phyloP scores from a whole-genome alignment of 2,113 vertebrate species.

The Caranx melampygus region DNA sequence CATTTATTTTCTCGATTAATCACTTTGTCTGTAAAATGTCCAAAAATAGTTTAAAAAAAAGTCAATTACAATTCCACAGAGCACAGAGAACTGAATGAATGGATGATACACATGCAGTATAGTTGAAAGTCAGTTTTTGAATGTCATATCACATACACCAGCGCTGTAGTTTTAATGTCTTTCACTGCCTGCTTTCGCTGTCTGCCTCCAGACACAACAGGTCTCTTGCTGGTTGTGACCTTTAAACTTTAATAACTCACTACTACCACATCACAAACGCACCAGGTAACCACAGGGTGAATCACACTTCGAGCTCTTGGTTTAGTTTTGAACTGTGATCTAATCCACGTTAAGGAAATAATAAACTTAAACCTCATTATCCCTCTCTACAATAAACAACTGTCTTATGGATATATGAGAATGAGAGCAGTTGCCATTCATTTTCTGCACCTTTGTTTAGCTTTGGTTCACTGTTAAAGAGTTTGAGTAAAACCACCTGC shows the following conservation, averaged over 20 bases:
- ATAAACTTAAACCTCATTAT: constrained; percentile 60
- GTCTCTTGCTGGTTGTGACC: background rate
- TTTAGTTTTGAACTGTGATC: constrained; percentile 40
- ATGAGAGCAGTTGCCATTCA: constrained; percentile 34
- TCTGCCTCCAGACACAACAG: background rate
- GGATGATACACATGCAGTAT: background rate
- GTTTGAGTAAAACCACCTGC: constrained; percentile 75
- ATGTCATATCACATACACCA: background rate
- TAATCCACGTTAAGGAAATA: constrained; percentile 58
- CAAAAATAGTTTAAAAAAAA: background rate
- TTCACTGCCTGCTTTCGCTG: too few species aligned
- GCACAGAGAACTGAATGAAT: too few species aligned
- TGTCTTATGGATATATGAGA: constrained; percentile 53
- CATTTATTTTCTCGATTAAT: too few species aligned
- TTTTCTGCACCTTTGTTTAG: constrained; percentile 65
- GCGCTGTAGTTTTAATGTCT: too few species aligned
- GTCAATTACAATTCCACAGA: background rate
- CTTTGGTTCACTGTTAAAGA: constrained; percentile 62
- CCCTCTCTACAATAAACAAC: constrained; percentile 59
- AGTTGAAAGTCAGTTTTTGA: background rate
- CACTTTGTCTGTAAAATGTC: too few species aligned
- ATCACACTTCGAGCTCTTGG: constrained; percentile 21
- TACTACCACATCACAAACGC: background rate
- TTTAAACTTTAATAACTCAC: background rate
- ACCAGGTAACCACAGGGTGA: background rate